Base-by-base conservation (phyloP, 2,888 invertebrate species). In the Gandaritis pyraliata region DNA sequence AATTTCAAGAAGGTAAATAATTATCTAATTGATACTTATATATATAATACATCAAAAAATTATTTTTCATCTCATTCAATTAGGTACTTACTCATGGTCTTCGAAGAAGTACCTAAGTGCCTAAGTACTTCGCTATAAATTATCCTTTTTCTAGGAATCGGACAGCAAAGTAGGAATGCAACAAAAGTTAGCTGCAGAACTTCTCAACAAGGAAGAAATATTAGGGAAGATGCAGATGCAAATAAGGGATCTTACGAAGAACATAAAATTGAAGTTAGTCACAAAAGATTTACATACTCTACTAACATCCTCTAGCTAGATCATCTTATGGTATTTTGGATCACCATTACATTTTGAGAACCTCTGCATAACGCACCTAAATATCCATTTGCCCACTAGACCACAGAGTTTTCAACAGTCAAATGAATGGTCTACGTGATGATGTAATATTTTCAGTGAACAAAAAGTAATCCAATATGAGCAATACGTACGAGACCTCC, bases 391-490 rank as follows among this genome's bases (percentile, higher is more conserved):
- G n/a, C n/a, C n/a, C n/a, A n/a, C n/a, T n/a, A n/a, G n/a, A n/a
- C n/a, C n/a, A n/a, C n/a, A n/a, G n/a, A n/a, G n/a, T n/a, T n/a
- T n/a, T n/a, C n/a, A n/a, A n/a, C n/a, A n/a, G n/a, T n/a, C n/a
- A n/a, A 23, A 23, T 23, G 23, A 23, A 23, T 23, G 3, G 23
- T 33, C 7, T 33, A 33, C 33, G 1, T 30, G 30, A 30, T 33
- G 33, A 8, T 33, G 33, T 33, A 33, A 33, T 33, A 15, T 43
- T 81, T 81, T 23, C 70, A 92, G 92, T 70, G 90, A 89, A 68
- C 87, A 91, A 73, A 92, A 91, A 77, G 86, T 92, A n/a, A 74
- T 81, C 15, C 92, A 90, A 61, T 92, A 92, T 61, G 89, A 90
- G 65, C 85, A 88, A 63, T 90, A 88, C 66, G 82, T 90, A 11